A percentile compares a stretch with the other conserved stretches of the same genome.
These are phyloP conservation scores for Rhingia campestris DNA, from an alignment of 2,888 invertebrate genomes.

Conservation along the genomic window DNA sequence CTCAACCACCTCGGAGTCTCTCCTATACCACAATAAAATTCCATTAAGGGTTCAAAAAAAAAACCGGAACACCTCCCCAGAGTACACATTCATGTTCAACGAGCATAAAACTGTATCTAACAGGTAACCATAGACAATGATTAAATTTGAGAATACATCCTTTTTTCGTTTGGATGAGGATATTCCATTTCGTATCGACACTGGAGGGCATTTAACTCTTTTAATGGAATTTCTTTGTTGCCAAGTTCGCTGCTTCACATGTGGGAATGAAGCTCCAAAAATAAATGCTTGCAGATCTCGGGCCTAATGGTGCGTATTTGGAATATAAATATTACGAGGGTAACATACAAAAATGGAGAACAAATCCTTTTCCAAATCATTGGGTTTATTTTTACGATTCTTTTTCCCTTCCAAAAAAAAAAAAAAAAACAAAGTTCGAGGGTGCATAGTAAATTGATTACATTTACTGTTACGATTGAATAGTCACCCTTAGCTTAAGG, in stretches of 20 bases:
- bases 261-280: conserved; percentile 16
- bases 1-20: background rate
- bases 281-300: conserved; percentile 52
- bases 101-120: conserved; percentile 32
- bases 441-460: conserved; percentile 67
- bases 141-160: conserved; percentile 6
- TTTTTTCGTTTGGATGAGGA: conserved; percentile 3
- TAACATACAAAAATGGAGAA: conserved; percentile 6
- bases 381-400: conserved; percentile 70
- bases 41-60: background rate
- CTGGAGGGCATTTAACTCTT: conserved; percentile 48
- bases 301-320: conserved; percentile 60
- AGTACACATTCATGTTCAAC: background rate
- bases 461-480: conserved; percentile 71
- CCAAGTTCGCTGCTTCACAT: conserved; percentile 17
- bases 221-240: conserved; percentile 60
- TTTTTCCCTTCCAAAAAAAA: background rate
- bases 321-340: conserved; percentile 53
- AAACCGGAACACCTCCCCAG: no score
- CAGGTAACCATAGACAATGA: conserved; percentile 38
- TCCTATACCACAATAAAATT: conserved; percentile 14
- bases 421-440: conserved; percentile 18
- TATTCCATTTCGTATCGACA: conserved; percentile 11
- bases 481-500: conserved; percentile 38
- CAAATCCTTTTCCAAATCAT: conserved; percentile 63